phyloP scores from a whole-genome alignment of 2,888 invertebrate species.

The Agrochola litura region DNA sequence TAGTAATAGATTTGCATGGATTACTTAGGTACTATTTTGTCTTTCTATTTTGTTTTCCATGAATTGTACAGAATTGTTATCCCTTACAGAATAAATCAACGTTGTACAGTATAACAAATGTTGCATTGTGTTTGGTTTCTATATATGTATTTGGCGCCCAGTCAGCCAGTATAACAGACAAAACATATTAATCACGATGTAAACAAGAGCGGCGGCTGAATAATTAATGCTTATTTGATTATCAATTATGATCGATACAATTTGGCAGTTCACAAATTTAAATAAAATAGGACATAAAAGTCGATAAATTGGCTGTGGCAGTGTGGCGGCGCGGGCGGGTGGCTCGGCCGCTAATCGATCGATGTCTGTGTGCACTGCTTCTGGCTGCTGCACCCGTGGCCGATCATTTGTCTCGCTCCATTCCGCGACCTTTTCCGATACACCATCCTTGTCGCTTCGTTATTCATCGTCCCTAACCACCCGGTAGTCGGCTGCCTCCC shows the following conservation, averaged over 20 bases:
- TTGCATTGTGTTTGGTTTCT: conserved; percentile 11
- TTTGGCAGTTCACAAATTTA: conserved; percentile 79
- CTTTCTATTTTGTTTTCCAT: conserved; percentile 10
- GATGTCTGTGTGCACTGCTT: conserved; percentile 87
- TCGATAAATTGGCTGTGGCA: conserved; percentile 85
- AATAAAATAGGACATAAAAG: conserved; percentile 82
- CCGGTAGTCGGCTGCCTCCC: conserved; percentile 87
- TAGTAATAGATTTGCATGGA: conserved; percentile 61
- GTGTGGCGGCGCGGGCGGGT: conserved; percentile 80
- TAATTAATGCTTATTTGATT: conserved; percentile 70
- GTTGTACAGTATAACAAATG: conserved; percentile 5
- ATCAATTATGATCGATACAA: conserved; percentile 75
- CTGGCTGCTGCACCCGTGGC: conserved; percentile 81
- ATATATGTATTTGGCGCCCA: conserved; percentile 9
- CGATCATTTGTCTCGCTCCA: conserved; percentile 83
- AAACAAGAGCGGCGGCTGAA: conserved; percentile 46
- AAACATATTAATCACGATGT: conserved; percentile 43
- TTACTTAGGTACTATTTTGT: conserved; percentile 18
- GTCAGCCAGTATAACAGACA: conserved; percentile 18
- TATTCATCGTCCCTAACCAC: conserved; percentile 89
- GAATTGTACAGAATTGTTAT: conserved; percentile 2
- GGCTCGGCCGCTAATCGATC: conserved; percentile 87
- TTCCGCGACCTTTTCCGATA: conserved; percentile 73
- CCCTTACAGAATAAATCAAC: not conserved
- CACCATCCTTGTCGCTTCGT: conserved; percentile 85